A percentile compares a stretch with the other conserved stretches of the same genome.
phyloP scores from a whole-genome alignment of 2,888 invertebrate genomes.

The Luperina nickerlii region DNA sequence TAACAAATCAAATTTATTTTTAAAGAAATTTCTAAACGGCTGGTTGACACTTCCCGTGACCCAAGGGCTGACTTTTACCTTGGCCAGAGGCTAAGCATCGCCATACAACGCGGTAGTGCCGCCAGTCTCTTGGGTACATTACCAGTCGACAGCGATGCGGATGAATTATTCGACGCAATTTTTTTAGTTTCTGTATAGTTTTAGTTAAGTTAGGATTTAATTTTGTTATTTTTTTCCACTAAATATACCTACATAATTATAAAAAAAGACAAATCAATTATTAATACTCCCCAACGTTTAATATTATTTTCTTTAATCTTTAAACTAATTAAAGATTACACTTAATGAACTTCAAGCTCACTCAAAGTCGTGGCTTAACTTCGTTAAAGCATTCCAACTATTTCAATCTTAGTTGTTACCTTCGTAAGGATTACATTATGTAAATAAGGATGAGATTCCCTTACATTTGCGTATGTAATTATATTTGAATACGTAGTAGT shows the following conservation, averaged over 20 bases:
- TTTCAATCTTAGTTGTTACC: conserved; percentile 60
- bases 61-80: too few relatives aligned
- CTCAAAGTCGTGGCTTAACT: conserved; percentile 38
- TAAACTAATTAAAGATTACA: conserved; percentile 40
- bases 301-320: conserved; percentile 21
- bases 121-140: too few relatives aligned
- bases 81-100: too few relatives aligned
- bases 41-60: too few relatives aligned
- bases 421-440: conserved; percentile 43
- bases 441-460: conserved; percentile 34
- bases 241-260: too few relatives aligned
- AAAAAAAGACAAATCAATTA: neutral
- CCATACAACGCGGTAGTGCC: too few relatives aligned
- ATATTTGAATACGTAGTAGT: conserved; percentile 14
- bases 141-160: too few relatives aligned
- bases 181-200: too few relatives aligned
- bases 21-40: too few relatives aligned
- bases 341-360: conserved; percentile 38
- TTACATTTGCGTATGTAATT: conserved; percentile 40
- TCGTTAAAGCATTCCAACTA: conserved; percentile 51
- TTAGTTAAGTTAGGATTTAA: too few relatives aligned
- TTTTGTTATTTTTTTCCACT: too few relatives aligned
- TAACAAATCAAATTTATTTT: conserved; percentile 11
- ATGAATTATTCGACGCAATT: too few relatives aligned
- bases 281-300: neutral